phyloP scores from a whole-genome alignment of 1,140 invertebrate genomes.

The Galleria mellonella region DNA sequence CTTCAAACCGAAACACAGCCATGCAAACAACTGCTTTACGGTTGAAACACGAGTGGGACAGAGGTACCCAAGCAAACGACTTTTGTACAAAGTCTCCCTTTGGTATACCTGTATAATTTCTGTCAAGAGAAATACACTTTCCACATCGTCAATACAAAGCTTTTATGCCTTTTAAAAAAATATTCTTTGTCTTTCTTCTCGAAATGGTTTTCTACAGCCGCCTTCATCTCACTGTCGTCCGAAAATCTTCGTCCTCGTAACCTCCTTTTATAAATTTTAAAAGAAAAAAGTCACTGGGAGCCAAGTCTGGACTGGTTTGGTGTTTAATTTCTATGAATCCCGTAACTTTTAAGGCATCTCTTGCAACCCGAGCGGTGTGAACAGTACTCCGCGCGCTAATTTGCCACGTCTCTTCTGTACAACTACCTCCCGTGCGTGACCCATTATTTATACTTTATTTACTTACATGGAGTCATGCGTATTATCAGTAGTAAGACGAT shows the following conservation, averaged over 20 bases:
- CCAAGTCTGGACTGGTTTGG: not conserved
- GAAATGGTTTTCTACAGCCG: not conserved
- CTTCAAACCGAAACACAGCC: too few relatives aligned
- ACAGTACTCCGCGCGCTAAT: constrained; percentile 9
- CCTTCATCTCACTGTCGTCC: not conserved
- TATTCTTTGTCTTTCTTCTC: not conserved
- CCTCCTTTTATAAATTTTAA: not conserved
- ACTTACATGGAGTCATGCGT: too few relatives aligned
- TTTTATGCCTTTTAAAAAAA: not conserved
- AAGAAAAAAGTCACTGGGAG: not conserved
- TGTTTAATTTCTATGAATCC: not conserved
- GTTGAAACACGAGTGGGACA: too few relatives aligned
- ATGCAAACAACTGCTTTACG: too few relatives aligned
- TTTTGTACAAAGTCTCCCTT: too few relatives aligned
- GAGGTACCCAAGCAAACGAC: too few relatives aligned
- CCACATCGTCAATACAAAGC: not conserved
- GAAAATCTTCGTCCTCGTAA: not conserved
- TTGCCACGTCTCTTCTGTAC: constrained; percentile 14
- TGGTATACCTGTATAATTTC: too few relatives aligned
- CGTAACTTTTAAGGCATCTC: constrained; percentile 3
- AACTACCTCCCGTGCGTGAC: constrained; percentile 6
- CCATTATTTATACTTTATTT: too few relatives aligned
- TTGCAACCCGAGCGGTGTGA: constrained; percentile 10
- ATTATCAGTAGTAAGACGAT: too few relatives aligned
- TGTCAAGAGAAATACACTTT: constrained; percentile 2